These are phyloP conservation scores for Nothoprocta perdicaria DNA, from an alignment of 2,113 vertebrate species.

Conservation along the genomic window DNA sequence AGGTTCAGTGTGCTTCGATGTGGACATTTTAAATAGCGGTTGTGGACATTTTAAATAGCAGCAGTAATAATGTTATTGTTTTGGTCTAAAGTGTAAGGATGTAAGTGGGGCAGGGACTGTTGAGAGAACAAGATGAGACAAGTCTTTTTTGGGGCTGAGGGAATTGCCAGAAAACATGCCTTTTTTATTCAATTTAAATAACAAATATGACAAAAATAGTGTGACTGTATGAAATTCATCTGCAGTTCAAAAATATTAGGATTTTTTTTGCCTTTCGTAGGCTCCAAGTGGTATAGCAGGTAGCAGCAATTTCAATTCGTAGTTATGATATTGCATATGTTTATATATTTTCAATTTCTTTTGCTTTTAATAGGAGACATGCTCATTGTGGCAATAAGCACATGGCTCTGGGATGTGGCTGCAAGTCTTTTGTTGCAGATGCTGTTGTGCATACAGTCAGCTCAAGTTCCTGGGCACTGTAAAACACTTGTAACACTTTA, in stretches of 20 bases:
- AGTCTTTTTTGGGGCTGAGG: neutral
- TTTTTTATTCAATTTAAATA: neutral
- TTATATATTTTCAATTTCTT: neutral
- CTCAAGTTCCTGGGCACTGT: neutral
- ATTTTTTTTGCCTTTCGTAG: conserved; percentile 28
- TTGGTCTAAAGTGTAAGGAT: neutral
- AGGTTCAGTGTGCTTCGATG: neutral
- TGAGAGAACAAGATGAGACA: neutral
- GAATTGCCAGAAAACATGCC: neutral
- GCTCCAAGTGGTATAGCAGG: neutral
- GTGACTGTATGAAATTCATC: neutral
- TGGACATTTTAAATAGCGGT: neutral
- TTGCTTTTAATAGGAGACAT: neutral
- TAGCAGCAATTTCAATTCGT: conserved; percentile 2
- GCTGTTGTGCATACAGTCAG: neutral
- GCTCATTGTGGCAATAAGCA: neutral
- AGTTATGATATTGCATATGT: neutral
- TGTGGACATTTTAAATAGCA: neutral
- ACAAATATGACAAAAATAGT: neutral
- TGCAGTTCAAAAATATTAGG: neutral
- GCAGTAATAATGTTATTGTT: neutral
- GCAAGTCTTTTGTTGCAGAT: neutral
- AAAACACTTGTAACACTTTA: neutral
- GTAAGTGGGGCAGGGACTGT: neutral
- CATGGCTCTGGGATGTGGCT: neutral